Conservation (phyloP, 2,113 vertebrate genomes). For the Thunnus thynnus region DNA sequence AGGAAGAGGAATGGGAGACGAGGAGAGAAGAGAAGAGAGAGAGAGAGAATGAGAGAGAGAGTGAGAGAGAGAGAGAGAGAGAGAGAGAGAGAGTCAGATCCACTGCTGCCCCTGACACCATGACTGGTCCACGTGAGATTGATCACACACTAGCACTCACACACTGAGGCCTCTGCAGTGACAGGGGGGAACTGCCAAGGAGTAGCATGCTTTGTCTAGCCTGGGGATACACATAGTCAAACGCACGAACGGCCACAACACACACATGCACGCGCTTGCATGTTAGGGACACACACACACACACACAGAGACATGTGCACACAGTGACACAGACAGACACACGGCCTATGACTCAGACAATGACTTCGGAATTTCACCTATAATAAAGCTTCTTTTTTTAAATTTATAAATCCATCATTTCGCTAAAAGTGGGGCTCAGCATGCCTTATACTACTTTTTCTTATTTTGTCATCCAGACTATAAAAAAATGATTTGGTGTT, state of each 20-base stretch:
- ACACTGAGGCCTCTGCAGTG: conserved; percentile 79
- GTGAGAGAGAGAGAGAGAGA: conserved; percentile 50
- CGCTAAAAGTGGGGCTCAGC: conserved; percentile 20
- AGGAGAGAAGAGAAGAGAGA: conserved; percentile 49
- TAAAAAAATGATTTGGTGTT: conserved; percentile 76
- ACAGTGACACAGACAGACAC: conserved; percentile 12
- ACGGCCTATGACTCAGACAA: conserved; percentile 15
- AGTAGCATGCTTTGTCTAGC: conserved; percentile 77
- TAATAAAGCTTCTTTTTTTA: conserved; percentile 25
- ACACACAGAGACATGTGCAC: conserved; percentile 12
- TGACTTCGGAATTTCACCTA: conserved; percentile 21
- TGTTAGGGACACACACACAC: background rate
- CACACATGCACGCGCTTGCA: conserved; percentile 39
- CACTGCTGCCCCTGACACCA: conserved; percentile 83
- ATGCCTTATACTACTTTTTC: conserved; percentile 16
- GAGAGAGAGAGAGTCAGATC: conserved; percentile 76
- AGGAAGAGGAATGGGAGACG: conserved; percentile 56
- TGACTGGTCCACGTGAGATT: conserved; percentile 87
- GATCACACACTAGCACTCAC: conserved; percentile 81
- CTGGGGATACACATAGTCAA: conserved; percentile 60
- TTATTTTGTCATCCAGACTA: conserved; percentile 46
- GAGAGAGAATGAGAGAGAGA: conserved; percentile 43
- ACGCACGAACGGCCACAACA: conserved; percentile 42
- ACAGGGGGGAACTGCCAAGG: conserved; percentile 76
- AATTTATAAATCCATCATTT: conserved; percentile 24